Evolutionary conservation across 2,888 invertebrate genomes (phyloP).

Genomic region (Cryptophagus acutangulus): DNA sequence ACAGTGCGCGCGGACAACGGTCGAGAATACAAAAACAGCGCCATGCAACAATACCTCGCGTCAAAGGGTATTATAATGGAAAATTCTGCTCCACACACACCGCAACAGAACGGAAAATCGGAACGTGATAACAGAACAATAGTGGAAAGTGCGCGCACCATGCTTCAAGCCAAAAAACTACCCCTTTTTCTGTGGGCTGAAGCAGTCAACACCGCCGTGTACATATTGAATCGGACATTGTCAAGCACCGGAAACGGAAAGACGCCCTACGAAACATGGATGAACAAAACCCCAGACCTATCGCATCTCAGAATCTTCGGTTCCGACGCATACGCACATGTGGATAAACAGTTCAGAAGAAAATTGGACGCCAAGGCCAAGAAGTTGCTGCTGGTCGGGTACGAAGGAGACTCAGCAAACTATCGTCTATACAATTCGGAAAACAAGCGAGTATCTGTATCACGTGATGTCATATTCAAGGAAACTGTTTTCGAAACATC

Average conservation of each 20-base stretch:
- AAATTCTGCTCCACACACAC: too few relatives aligned
- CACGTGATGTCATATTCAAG: constrained; percentile 26
- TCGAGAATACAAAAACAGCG: too few relatives aligned
- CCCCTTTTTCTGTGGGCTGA: constrained; percentile 38
- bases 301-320: constrained; percentile 24
- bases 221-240: constrained; percentile 28
- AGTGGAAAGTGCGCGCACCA: constrained; percentile 17
- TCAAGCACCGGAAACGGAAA: constrained; percentile 3
- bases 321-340: constrained; percentile 13
- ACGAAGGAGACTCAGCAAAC: constrained; percentile 18
- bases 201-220: constrained; percentile 35
- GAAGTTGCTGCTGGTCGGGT: constrained; percentile 20
- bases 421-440: constrained; percentile 26
- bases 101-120: constrained; percentile 14
- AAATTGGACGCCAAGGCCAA: constrained; percentile 17
- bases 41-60: too few relatives aligned
- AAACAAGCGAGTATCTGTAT: constrained; percentile 23
- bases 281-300: constrained; percentile 19
- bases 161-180: constrained; percentile 29
- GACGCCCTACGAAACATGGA: constrained; percentile 25
- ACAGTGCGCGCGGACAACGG: too few relatives aligned
- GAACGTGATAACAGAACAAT: constrained; percentile 17
- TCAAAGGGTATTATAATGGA: too few relatives aligned
- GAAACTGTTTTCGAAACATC: constrained; percentile 15
- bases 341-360: constrained; percentile 13